Base-by-base conservation (phyloP, 2,797 vertebrate genomes). In the Delichon dasypus region DNA sequence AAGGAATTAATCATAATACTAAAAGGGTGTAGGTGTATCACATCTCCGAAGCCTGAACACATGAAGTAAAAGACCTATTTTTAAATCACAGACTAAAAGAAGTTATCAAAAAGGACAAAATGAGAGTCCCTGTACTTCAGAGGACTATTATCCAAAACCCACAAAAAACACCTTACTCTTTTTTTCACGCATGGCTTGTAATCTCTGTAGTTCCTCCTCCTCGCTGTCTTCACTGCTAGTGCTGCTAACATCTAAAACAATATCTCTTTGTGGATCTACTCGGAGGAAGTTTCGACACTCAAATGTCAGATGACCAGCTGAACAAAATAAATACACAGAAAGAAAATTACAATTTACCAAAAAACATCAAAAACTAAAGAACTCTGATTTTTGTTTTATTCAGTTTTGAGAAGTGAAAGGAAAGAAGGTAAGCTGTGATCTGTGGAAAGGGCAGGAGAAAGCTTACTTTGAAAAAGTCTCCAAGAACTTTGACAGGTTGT, bases 241-340 rank as follows among this genome's bases (percentile, higher is more conserved):
- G 97, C 99, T 99, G 98, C 99, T 99, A 34, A 99, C 99, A 60
- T 99, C 99, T 96, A 99, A 97, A 85, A 99, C 99, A 16, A 99
- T 99, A 97, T 99, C 99, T 92, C 99, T 99, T 95, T 99, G 98
- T 15, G 99, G 99, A 89, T 99, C 99, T 75, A 99, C 99, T 51
- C 99, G 97, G 73, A 99, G 99, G 97, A 99, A 99, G 95, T 99
- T 99, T 89, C 99, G 98, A 91, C 99, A 99, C 97, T 99, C 99
- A 81, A 99, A 99, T 5, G 99, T 99, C 93, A 99, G 97, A 92
- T 99, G 99, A 54, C 99, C 99, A 61, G 99, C 99, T 99, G 96
- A 87, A 88, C 40, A 85, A 82, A 94, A 96, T 45, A 50, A 77
- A 83, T 65, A 57, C 20, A 58, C 13, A 65, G 26, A 48, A 85